These are phyloP conservation scores for Monochamus alternatus DNA, from an alignment of 2,888 invertebrate species.

Conservation along the genomic window DNA sequence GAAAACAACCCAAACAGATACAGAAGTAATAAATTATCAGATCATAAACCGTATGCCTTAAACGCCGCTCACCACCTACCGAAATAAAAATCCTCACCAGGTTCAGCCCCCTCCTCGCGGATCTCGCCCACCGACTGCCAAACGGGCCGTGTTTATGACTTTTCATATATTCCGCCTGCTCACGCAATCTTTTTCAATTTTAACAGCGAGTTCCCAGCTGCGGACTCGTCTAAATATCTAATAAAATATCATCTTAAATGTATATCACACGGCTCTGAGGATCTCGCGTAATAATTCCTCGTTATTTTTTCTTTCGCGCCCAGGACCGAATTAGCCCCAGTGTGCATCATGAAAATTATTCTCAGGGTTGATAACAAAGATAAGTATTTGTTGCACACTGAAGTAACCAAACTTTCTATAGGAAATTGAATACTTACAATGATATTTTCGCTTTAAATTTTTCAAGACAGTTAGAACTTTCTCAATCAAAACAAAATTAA, in stretches of 20 bases:
- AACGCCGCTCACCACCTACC: neutral
- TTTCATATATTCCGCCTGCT: conserved; percentile 63
- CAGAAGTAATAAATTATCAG: conserved; percentile 29
- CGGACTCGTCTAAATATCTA: conserved; percentile 64
- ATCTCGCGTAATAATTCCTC: conserved; percentile 47
- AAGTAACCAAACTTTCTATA: conserved; percentile 5
- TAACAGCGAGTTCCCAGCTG: conserved; percentile 63
- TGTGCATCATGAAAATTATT: conserved; percentile 42
- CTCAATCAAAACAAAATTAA: too few relatives aligned
- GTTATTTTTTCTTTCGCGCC: conserved; percentile 45
- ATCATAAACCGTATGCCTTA: conserved; percentile 16
- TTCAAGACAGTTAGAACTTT: too few relatives aligned
- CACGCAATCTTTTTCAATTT: conserved; percentile 69
- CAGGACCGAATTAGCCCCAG: neutral
- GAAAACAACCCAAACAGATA: conserved; percentile 17
- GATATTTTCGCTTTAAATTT: too few relatives aligned
- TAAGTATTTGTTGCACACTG: conserved; percentile 24
- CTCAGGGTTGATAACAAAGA: conserved; percentile 51
- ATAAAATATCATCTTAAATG: conserved; percentile 63
- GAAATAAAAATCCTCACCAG: conserved; percentile 25
- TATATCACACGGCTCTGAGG: conserved; percentile 47
- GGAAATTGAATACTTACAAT: conserved; percentile 19
- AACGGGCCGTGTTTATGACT: conserved; percentile 63
- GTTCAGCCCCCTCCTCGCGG: conserved; percentile 50
- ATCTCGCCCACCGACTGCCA: conserved; percentile 62